A percentile compares a stretch with the other conserved stretches of the same genome.
phyloP scores from a whole-genome alignment of 2,797 vertebrate genomes.

The Danio jaintianensis region DNA sequence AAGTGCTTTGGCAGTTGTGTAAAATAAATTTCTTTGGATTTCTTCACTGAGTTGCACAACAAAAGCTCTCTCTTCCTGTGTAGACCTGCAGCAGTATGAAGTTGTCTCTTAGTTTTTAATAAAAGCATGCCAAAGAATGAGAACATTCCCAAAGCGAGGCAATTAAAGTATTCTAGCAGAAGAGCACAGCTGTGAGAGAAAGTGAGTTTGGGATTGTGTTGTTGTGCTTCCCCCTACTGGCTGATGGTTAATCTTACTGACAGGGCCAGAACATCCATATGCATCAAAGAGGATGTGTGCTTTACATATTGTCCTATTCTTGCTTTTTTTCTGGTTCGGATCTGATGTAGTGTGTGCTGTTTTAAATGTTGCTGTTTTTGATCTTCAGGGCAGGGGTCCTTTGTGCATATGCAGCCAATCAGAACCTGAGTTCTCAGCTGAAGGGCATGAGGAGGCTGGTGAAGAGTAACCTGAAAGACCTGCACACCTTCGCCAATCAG shows the following conservation, averaged over 20 bases:
- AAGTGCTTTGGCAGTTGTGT: conserved; percentile 55
- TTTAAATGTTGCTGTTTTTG: conserved; percentile 18
- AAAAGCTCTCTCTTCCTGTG: conserved; percentile 5
- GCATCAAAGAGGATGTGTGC: neutral
- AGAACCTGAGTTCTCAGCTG: conserved; percentile 88
- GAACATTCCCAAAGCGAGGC: neutral
- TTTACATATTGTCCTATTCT: neutral
- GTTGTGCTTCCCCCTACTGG: conserved; percentile 54
- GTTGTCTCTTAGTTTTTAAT: neutral
- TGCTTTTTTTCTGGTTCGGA: conserved; percentile 4
- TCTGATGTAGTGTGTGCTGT: conserved; percentile 20
- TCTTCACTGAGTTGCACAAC: neutral
- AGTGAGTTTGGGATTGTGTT: neutral
- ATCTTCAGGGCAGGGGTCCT: conserved; percentile 85
- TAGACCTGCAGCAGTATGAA: conserved; percentile 7
- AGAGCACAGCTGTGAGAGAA: neutral
- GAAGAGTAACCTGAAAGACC: conserved; percentile 92
- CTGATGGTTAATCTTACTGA: neutral
- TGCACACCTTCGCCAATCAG: conserved; percentile 83
- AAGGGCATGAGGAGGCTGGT: conserved; percentile 83
- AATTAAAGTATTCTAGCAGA: neutral
- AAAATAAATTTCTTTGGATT: conserved; percentile 34
- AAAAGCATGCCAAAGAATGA: neutral
- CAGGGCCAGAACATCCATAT: neutral
- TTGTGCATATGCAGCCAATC: conserved; percentile 89